phyloP scores from a whole-genome alignment of 1,140 invertebrate species.

The Streblospio benedicti region DNA sequence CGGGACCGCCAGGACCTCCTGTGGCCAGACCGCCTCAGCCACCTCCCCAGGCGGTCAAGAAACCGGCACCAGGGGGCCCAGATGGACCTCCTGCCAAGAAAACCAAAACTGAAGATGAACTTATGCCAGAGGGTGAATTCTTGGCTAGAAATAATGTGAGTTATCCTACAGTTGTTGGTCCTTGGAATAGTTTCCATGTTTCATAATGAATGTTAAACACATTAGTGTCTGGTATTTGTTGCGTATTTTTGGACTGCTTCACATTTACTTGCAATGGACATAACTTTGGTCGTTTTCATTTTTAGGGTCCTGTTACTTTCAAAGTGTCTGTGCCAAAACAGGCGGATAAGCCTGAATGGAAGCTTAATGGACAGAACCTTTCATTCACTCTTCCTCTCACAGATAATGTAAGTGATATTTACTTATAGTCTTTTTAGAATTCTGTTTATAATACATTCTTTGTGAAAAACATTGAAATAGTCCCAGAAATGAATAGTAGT shows the following conservation, averaged over 20 bases:
- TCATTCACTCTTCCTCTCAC: conserved; percentile 67
- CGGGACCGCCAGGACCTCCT: too few species aligned
- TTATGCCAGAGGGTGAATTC: conserved; percentile 81
- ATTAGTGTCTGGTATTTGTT: neutral
- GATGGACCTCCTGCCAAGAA: conserved; percentile 85
- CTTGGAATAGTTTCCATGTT: too few species aligned
- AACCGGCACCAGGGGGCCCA: conserved; percentile 46
- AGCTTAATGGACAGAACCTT: conserved; percentile 84
- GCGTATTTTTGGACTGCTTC: neutral
- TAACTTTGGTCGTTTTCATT: neutral
- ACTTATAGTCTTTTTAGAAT: conserved; percentile 9
- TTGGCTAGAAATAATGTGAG: conserved; percentile 56
- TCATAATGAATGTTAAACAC: too few species aligned
- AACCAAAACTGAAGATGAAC: conserved; percentile 78
- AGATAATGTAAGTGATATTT: conserved; percentile 53
- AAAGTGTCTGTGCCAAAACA: conserved; percentile 69
- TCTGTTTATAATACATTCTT: too few species aligned
- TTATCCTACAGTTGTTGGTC: conserved; percentile 14
- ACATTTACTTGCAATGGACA: too few species aligned
- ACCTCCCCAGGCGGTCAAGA: neutral
- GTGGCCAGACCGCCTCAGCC: neutral
- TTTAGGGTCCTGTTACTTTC: conserved; percentile 62
- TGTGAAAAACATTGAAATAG: too few species aligned
- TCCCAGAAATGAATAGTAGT: neutral
- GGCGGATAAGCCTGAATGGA: conserved; percentile 89